phyloP scores from a whole-genome alignment of 2,888 invertebrate genomes.

The Clepsis dumicolana region DNA sequence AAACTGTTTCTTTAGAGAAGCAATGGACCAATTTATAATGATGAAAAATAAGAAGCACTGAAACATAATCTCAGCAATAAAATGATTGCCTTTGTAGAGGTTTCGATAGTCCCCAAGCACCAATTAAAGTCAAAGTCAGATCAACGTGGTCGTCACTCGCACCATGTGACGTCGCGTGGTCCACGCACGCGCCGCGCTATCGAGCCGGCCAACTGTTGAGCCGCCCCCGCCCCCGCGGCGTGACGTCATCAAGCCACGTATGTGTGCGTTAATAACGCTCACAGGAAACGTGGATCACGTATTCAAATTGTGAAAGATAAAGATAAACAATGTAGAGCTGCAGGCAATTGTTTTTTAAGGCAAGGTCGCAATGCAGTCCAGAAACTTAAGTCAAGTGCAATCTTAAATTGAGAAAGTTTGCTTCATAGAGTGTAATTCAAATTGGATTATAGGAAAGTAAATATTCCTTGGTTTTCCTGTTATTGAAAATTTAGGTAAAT shows the following conservation, averaged over 20 bases:
- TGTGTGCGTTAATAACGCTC: conserved; percentile 44
- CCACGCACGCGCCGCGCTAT: conserved; percentile 79
- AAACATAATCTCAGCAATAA: background rate
- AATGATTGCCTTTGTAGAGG: too few species aligned
- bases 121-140: background rate
- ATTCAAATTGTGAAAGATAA: conserved; percentile 17
- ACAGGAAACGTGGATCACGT: conserved; percentile 22
- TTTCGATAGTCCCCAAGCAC: too few species aligned
- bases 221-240: conserved; percentile 47
- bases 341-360: background rate
- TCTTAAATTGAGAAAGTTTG: background rate
- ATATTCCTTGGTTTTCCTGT: too few species aligned
- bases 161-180: conserved; percentile 64
- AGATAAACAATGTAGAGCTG: conserved; percentile 2
- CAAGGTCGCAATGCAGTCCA: too few species aligned
- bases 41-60: background rate
- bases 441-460: too few species aligned
- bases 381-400: too few species aligned
- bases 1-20: too few species aligned
- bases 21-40: too few species aligned
- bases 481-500: too few species aligned
- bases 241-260: conserved; percentile 68
- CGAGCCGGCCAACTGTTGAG: conserved; percentile 83
- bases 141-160: conserved; percentile 25
- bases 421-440: too few species aligned